These are phyloP conservation scores for Tamias sibiricus DNA, from an alignment of 2,113 vertebrate species.

Conservation along the genomic window DNA sequence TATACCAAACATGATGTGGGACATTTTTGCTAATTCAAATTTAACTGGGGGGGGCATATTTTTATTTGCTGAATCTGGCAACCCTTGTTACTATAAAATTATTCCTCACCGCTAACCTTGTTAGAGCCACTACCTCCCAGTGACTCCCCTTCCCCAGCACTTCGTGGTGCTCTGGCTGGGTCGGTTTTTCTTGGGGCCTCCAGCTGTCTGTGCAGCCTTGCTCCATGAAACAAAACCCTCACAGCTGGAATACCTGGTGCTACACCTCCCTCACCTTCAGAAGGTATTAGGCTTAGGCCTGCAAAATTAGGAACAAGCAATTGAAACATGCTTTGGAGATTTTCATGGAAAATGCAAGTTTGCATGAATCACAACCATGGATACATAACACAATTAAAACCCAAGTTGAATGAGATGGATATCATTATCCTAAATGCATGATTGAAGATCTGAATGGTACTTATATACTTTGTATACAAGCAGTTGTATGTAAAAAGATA, in stretches of 20 bases:
- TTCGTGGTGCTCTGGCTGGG: neutral
- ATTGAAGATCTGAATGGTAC: no score
- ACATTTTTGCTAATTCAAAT: neutral
- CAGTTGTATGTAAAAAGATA: no score
- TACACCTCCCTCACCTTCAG: fast-evolving
- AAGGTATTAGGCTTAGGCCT: neutral
- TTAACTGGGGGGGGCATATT: neutral
- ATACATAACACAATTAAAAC: neutral
- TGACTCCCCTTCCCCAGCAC: neutral
- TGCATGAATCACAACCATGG: neutral
- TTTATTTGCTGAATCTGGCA: constrained; percentile 1
- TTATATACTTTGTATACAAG: no score
- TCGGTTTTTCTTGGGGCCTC: neutral
- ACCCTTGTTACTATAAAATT: neutral
- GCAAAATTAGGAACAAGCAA: neutral
- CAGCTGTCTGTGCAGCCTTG: neutral
- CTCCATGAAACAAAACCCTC: neutral
- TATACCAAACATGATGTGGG: neutral
- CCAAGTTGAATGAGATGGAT: no score
- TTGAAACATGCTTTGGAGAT: neutral
- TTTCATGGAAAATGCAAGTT: neutral
- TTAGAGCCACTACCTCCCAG: neutral
- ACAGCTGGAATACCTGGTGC: neutral
- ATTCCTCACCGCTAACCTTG: neutral
- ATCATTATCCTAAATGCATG: no score